Evolutionary conservation across 2,888 invertebrate species (phyloP).

Genomic region (Polydrusus tereticollis): DNA sequence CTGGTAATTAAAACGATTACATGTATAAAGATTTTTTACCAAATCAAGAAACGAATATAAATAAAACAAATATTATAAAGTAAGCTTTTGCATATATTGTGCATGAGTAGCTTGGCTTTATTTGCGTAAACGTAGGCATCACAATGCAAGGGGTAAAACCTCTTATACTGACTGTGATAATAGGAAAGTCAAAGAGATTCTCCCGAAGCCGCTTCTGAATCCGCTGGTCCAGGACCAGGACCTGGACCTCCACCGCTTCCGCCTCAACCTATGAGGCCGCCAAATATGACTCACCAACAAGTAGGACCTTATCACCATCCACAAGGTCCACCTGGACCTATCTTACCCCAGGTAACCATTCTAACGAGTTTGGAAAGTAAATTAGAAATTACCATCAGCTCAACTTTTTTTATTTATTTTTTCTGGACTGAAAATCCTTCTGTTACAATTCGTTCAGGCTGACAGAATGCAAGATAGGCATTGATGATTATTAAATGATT

Average conservation of each 20-base stretch:
- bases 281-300: conserved; percentile 33
- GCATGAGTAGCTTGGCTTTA: conserved; percentile 7
- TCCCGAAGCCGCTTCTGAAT: conserved; percentile 27
- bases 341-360: conserved; percentile 25
- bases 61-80: no score
- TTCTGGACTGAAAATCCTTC: no score
- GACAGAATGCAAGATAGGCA: no score
- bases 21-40: no score
- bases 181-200: conserved; percentile 30
- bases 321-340: conserved; percentile 29
- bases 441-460: no score
- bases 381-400: neutral
- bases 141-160: neutral
- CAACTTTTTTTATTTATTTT: neutral
- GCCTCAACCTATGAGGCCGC: conserved; percentile 41
- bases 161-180: neutral
- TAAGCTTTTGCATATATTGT: no score
- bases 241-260: conserved; percentile 19
- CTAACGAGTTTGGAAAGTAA: neutral
- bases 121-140: neutral
- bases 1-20: no score
- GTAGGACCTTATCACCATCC: conserved; percentile 33
- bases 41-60: no score
- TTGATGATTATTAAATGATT: no score
- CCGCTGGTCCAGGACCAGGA: conserved; percentile 41